These are phyloP conservation scores for Cryptus armator DNA, from an alignment of 2,888 invertebrate genomes.

Conservation along the genomic window DNA sequence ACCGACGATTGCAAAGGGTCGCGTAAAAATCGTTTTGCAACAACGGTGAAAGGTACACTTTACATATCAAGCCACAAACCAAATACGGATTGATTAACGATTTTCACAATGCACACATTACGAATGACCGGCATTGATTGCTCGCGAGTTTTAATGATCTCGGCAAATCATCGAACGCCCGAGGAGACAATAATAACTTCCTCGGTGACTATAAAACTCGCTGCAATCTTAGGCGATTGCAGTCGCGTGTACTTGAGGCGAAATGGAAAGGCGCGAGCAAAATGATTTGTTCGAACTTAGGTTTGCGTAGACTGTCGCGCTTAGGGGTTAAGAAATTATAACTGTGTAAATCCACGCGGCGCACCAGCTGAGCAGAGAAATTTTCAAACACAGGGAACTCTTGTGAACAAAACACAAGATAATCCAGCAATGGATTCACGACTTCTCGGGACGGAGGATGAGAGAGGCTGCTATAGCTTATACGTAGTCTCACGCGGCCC, in stretches of 20 bases:
- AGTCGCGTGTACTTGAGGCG: slow-evolving; percentile 4
- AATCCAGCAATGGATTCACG: slow-evolving; percentile 55
- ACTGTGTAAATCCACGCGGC: slow-evolving; percentile 36
- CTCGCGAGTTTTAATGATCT: slow-evolving; percentile 27
- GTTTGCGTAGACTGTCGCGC: slow-evolving; percentile 34
- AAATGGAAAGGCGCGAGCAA: slow-evolving; percentile 36
- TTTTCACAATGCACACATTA: slow-evolving; percentile 47
- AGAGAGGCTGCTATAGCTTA: slow-evolving; percentile 20
- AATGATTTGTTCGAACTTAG: slow-evolving; percentile 21
- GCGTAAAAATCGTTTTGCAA: slow-evolving; percentile 27
- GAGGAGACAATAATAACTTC: slow-evolving; percentile 30
- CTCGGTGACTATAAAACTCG: slow-evolving; percentile 4
- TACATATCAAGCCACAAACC: background rate
- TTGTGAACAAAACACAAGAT: slow-evolving; percentile 34
- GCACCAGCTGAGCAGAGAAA: background rate
- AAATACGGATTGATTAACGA: slow-evolving; percentile 51
- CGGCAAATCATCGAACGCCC: slow-evolving; percentile 47
- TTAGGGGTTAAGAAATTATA: slow-evolving; percentile 46
- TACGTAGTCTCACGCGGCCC: background rate
- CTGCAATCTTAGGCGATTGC: slow-evolving; percentile 17
- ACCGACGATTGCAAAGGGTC: background rate
- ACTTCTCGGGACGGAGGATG: slow-evolving; percentile 23
- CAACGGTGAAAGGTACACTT: slow-evolving; percentile 44
- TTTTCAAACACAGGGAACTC: background rate
- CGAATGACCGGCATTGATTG: slow-evolving; percentile 11